Evolutionary conservation across 2,113 vertebrate species (phyloP).

Genomic region (Brienomyrus brachyistius): DNA sequence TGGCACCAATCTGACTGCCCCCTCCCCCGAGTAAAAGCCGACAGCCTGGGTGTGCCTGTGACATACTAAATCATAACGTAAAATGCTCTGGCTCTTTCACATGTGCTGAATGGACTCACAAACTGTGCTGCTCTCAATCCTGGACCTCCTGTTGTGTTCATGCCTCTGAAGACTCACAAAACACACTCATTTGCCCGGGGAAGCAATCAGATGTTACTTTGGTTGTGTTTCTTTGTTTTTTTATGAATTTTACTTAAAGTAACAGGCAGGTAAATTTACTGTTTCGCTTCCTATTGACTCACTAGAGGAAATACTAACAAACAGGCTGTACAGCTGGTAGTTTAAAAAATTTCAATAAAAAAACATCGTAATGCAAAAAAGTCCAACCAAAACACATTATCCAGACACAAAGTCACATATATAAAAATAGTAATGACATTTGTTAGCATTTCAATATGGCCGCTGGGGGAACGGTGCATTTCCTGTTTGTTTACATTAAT

Average conservation of each 20-base stretch:
- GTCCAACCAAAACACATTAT: background rate
- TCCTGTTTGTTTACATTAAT: background rate
- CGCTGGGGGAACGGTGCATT: background rate
- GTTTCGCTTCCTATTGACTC: background rate
- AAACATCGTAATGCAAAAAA: too few species aligned
- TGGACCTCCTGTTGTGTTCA: background rate
- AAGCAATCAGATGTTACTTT: background rate
- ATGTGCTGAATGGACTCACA: background rate
- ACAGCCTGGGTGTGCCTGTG: conserved; percentile 31
- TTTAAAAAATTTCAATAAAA: background rate
- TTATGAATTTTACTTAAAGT: background rate
- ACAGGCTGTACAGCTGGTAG: background rate
- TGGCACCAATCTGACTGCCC: conserved; percentile 6
- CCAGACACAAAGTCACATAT: background rate
- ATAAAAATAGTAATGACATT: background rate
- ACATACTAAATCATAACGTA: background rate
- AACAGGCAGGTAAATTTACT: background rate
- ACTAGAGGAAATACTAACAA: background rate
- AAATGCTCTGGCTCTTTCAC: background rate
- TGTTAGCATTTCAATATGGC: background rate
- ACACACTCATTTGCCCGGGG: background rate
- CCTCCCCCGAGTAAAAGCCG: conserved; percentile 23
- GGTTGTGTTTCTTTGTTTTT: background rate
- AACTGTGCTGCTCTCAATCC: background rate
- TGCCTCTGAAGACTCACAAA: background rate